Base-by-base conservation (phyloP, 2,888 invertebrate genomes). In the Ceramica pisi region DNA sequence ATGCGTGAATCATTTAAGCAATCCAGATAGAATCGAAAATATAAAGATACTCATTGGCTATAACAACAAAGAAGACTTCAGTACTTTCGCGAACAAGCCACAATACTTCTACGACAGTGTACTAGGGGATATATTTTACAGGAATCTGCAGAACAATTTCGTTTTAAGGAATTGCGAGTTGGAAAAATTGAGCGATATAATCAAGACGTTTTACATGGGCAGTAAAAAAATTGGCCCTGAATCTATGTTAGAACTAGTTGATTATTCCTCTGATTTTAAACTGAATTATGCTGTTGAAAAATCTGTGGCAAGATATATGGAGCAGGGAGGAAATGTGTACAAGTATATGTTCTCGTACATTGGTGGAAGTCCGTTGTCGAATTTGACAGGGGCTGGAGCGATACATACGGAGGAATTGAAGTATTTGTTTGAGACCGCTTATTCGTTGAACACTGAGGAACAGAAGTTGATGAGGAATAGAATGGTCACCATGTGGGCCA, bases 401-500 rank as follows among this genome's bases (percentile, higher is more conserved):
- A 81, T 80, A 35, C 90, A 90, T 53, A 86, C 89, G 0, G 90
- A 90, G 26, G 91, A 91, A 59, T 44, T 91, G 62, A 88, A 86
- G 63, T 91, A 89, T 78, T 59, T 91, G 5, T 91, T 90, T 62
- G 83, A 83, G 66, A 76, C 68, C 38, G n/a, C 38, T 2, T 55
- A 60, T 6, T 7, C 69, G 8, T 55, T 86, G 16, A 62, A 19
- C 1, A 79, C 83, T 9, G 85, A 82, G 16, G 92, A 92, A 61
- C 89, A 91, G 61, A 71, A 67, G 0, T 38, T 82, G 50, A 88
- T 92, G 14, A 89, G 91, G 19, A 86, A 91, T 2, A 74, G 82
- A 16, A 89, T 92, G 88, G 88, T 89, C 0, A 82, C 76, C 0
- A 71, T 92, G 86, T 92, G 92, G 90, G 84, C 88, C 1, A 91